A percentile compares a stretch with the other conserved stretches of the same genome.
Conservation (phyloP, 2,113 vertebrate genomes). For the Laticauda colubrina region DNA sequence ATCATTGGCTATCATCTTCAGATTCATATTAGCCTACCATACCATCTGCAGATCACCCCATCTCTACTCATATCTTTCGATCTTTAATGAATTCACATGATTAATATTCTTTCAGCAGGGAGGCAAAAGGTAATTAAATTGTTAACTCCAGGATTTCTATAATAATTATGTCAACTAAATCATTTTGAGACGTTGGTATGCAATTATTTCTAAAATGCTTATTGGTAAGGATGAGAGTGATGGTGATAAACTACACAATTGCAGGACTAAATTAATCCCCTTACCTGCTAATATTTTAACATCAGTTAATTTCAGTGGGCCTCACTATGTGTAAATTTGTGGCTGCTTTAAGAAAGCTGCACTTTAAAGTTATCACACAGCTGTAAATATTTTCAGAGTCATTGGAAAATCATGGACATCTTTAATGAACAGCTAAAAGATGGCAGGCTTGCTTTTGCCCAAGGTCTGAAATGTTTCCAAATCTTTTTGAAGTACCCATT, state of each 20-base stretch:
- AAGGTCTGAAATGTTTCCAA: neutral
- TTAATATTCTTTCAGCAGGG: neutral
- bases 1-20: neutral
- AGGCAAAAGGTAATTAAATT: neutral
- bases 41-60: neutral
- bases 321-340: neutral
- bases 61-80: neutral
- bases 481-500: neutral
- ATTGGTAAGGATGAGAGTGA: neutral
- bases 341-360: neutral
- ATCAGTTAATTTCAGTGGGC: neutral
- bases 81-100: neutral
- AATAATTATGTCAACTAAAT: neutral
- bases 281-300: neutral
- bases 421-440: neutral
- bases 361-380: neutral
- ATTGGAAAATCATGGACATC: neutral
- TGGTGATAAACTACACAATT: neutral
- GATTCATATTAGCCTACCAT: neutral
- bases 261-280: neutral
- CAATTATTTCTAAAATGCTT: neutral
- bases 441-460: neutral
- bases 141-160: neutral
- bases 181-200: neutral
- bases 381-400: neutral